A percentile compares a stretch with the other conserved stretches of the same genome.
Conservation (phyloP, 2,888 invertebrate species). For the Zootermopsis nevadensis region DNA sequence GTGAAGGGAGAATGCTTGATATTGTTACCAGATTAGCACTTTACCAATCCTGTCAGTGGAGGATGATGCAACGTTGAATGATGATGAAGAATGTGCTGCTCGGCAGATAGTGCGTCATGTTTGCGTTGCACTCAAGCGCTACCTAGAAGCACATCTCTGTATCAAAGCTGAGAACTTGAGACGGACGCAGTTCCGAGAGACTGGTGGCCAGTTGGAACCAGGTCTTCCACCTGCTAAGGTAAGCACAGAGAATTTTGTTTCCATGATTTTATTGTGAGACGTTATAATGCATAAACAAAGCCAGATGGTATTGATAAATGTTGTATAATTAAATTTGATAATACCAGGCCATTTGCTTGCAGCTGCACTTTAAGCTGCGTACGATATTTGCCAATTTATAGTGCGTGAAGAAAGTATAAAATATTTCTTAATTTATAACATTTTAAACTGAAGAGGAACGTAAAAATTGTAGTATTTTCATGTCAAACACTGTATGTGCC, state of each 20-base stretch:
- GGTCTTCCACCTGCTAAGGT: conserved; percentile 48
- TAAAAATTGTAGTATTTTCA: too few relatives aligned
- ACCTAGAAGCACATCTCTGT: conserved; percentile 90
- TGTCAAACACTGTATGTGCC: too few relatives aligned
- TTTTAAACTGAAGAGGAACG: too few relatives aligned
- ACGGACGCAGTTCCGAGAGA: conserved; percentile 65
- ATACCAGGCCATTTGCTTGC: too few relatives aligned
- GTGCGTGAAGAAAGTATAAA: too few relatives aligned
- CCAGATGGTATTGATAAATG: too few relatives aligned
- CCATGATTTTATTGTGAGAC: too few relatives aligned
- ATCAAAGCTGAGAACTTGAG: conserved; percentile 79
- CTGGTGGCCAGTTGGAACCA: conserved; percentile 48
- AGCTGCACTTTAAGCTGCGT: too few relatives aligned
- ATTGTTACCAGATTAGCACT: conserved; percentile 76
- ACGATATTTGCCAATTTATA: too few relatives aligned
- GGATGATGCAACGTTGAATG: conserved; percentile 73
- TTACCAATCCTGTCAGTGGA: conserved; percentile 85
- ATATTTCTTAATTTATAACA: too few relatives aligned
- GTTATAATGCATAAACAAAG: too few relatives aligned
- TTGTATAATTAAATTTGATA: too few relatives aligned
- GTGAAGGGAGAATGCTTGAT: background rate
- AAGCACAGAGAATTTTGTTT: background rate
- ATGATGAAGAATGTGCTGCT: conserved; percentile 91
- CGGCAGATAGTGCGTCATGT: conserved; percentile 92
- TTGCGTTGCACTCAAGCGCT: conserved; percentile 87